Base-by-base conservation (phyloP, 2,113 vertebrate genomes). In the Brachionichthys hirsutus region DNA sequence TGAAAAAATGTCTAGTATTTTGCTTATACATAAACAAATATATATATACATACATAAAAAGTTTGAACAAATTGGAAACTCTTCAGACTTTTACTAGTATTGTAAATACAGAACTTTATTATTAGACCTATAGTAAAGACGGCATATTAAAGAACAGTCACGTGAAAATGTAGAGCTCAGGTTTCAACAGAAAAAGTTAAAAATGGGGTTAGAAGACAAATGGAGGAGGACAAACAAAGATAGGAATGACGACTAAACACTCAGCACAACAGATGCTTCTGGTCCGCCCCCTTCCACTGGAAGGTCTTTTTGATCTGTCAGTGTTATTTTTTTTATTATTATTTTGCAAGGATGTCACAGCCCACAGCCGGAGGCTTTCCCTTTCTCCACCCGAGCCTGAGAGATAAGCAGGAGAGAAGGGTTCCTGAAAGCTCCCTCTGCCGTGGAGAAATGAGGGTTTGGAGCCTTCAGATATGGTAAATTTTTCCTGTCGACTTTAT, bases 291-390 rank as follows among this genome's bases (percentile, higher is more conserved):
- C 70, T 68, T 67, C 49, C 35, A 47, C 71, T 69, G 62, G 69
- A 65, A 59, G 62, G 50, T 45, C 73, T 60, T 73, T 79, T 69
- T 71, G 41, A 78, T 82, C 61, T 58, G 55, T 77, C 55, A 57
- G 64, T 43, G 24, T 30, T 30, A 6, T 40, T 47, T 62, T 75
- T 63, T 61, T 58, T 36, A 55, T 6, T 4, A 35, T 35, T 35
- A 3, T 38, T 38, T 38, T 38, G 36, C 24, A 30, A 67, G 42
- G 69, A 72, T 74, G 52, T 67, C 57, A 49, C 63, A 75, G 62
- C 67, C 73, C 73, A 70, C 51, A 73, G 45, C 68, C 8, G 1
- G 50, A 73, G 68, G 64, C 55, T 50, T 50, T 11, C n/a, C 53
- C 16, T 16, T 12, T 24, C 54, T 42, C 51, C 7, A 0, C 40